Base-by-base conservation (phyloP, 2,888 invertebrate genomes). In the Cephus spinipes region DNA sequence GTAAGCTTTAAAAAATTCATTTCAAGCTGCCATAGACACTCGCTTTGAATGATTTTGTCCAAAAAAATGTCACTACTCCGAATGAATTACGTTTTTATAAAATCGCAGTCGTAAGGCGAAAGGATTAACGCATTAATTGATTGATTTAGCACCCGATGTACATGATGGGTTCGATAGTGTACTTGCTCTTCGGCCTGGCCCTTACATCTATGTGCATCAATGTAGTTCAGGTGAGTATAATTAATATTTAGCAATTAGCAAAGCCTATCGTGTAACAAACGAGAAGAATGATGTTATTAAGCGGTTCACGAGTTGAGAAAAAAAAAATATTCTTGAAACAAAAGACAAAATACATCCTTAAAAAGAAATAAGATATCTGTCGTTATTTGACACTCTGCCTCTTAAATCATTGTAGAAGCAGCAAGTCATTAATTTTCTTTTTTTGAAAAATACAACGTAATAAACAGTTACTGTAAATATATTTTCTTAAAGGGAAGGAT, bases 201-300 rank as follows among this genome's bases (percentile, higher is more conserved):
- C 93, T 99, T 32, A 98, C 98, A 76, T 98, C 98, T 84, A 98
- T 99, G 98, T 97, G 98, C 91, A 97, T 99, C 87, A 98, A 98
- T 89, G 98, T 99, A 30, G 97, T 98, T 0, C 98, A 98, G 93
- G 95, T 96, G 73, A 95, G 95, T 89, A 86, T 95, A 75, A 75
- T 32, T 30, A 32, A 74, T 23, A 23, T 55, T 1, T 73, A 40
- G 75, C 1, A 12, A 12, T 40, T 33, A 34, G 15, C 2, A 23
- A 30, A 31, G 75, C 3, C 33, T 33, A 23, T 75, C 3, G 9
- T 6, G 12, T 33, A 76, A 32, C 11, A 15, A 55, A 31, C 40
- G 32, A 40, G 30, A 30, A 40, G 30, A 30, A 12, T 12, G 31
- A 40, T 23, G 23, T 2, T 55, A 55, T 23, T 55, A 55, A 23